phyloP scores from a whole-genome alignment of 2,888 invertebrate genomes.

The Trachelus stipa region DNA sequence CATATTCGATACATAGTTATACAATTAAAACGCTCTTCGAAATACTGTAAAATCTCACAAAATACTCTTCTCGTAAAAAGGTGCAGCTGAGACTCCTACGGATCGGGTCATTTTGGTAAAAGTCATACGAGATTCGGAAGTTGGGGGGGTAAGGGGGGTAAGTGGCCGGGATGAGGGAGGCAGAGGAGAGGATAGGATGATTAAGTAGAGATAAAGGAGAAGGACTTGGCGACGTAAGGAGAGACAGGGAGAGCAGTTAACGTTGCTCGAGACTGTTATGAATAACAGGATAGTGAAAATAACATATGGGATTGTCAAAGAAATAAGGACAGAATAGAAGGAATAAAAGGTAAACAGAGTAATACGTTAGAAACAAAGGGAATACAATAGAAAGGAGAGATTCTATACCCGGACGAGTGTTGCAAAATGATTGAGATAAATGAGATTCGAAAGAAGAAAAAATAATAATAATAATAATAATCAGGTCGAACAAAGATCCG shows the following conservation, averaged over 20 bases:
- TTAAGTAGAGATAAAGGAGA: slow-evolving; percentile 9
- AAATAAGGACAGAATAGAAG: neutral
- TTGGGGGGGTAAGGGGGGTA: neutral
- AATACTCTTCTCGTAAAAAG: slow-evolving; percentile 62
- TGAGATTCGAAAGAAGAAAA: neutral
- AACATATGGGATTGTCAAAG: neutral
- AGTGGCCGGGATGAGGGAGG: neutral
- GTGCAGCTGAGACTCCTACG: slow-evolving; percentile 44
- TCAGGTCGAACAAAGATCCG: neutral
- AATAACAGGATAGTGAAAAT: neutral
- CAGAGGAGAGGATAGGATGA: neutral
- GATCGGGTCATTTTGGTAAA: slow-evolving; percentile 31
- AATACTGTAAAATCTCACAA: slow-evolving; percentile 67
- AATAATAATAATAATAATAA: neutral
- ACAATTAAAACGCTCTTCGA: slow-evolving; percentile 63
- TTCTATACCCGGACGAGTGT: neutral
- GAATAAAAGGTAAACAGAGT: neutral
- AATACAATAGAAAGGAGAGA: neutral
- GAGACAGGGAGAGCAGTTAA: neutral
- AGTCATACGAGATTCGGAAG: slow-evolving; percentile 28
- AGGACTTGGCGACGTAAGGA: neutral
- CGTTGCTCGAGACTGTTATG: neutral
- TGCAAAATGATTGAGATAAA: neutral
- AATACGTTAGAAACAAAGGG: neutral
- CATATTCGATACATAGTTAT: slow-evolving; percentile 60